These are phyloP conservation scores for Tursiops truncatus DNA, from an alignment of 2,113 vertebrate genomes.

Conservation along the genomic window DNA sequence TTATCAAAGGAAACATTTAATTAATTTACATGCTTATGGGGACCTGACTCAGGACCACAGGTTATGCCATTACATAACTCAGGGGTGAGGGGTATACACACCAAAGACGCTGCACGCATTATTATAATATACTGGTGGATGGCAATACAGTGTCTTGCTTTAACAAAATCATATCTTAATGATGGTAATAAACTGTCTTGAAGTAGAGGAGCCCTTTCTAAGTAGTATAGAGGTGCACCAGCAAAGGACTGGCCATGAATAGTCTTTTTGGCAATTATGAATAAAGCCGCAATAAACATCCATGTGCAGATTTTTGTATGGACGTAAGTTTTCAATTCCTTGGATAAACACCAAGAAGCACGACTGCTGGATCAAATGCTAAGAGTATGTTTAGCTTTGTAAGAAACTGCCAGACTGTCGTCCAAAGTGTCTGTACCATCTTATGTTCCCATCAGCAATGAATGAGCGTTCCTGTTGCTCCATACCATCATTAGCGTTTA, in stretches of 20 bases:
- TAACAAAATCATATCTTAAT: background rate
- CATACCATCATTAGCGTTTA: background rate
- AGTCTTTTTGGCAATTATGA: background rate
- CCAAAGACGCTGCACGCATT: background rate
- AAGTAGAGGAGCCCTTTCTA: background rate
- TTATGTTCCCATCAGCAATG: background rate
- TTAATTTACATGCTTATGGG: background rate
- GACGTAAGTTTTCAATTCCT: background rate
- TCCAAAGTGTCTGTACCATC: background rate
- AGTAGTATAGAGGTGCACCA: background rate
- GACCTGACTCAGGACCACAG: background rate
- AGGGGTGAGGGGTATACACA: fast-evolving
- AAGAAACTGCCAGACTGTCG: background rate
- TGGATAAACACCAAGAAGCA: background rate
- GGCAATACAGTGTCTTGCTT: background rate
- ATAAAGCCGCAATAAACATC: background rate
- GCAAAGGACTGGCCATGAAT: background rate
- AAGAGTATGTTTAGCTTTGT: background rate
- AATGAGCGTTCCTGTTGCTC: background rate
- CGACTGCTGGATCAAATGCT: background rate
- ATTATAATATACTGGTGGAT: background rate
- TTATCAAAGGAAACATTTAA: background rate
- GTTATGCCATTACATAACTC: background rate
- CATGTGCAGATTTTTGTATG: background rate
- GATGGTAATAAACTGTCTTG: background rate